Evolutionary conservation across 2,797 vertebrate species (phyloP).

Genomic region (Lutra lutra): DNA sequence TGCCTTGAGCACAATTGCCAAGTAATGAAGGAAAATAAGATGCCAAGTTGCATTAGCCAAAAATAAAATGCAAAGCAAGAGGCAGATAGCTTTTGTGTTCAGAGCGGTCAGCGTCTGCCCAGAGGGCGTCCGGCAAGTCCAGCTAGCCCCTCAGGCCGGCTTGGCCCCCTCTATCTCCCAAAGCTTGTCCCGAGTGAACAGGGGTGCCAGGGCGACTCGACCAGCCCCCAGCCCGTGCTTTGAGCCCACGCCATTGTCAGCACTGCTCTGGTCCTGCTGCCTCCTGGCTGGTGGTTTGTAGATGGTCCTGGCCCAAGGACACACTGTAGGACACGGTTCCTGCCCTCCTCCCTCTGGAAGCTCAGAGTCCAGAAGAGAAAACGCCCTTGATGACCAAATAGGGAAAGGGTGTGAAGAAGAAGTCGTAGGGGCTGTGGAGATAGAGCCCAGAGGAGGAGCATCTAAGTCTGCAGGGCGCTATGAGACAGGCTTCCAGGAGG

Average conservation of each 20-base stretch:
- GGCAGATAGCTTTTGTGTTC: neutral
- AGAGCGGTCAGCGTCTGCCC: rapidly evolving
- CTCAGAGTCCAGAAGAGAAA: neutral
- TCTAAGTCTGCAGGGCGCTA: neutral
- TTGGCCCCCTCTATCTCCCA: neutral
- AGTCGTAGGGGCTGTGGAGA: neutral
- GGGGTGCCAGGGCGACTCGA: rapidly evolving
- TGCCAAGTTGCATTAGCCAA: no score
- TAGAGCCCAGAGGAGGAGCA: neutral
- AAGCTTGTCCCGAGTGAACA: neutral
- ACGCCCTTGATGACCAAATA: rapidly evolving
- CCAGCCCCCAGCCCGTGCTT: neutral
- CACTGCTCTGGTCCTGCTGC: rapidly evolving
- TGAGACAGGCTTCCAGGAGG: neutral
- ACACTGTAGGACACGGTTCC: neutral
- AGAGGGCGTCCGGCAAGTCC: rapidly evolving
- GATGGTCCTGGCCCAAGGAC: neutral
- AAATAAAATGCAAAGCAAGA: rapidly evolving
- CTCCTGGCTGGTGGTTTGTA: neutral
- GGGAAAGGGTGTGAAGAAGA: no score
- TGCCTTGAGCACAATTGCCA: rapidly evolving
- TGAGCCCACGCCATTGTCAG: rapidly evolving
- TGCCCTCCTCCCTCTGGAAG: rapidly evolving
- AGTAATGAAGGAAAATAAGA: neutral
- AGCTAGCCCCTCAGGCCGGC: rapidly evolving